Evolutionary conservation across 2,797 vertebrate species (phyloP).

Genomic region (Anguilla anguilla): DNA sequence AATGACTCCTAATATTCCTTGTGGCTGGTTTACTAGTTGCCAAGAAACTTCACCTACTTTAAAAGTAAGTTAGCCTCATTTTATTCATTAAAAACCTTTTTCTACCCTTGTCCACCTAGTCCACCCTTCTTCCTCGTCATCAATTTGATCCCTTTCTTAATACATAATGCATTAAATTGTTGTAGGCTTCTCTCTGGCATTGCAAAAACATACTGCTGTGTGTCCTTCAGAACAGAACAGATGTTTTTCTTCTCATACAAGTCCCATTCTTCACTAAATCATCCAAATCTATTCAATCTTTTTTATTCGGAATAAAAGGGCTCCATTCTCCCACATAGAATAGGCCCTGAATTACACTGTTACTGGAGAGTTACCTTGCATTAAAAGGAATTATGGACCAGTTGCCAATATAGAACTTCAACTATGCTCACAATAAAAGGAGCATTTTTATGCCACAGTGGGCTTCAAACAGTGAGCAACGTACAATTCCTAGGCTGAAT

Average conservation of each 20-base stretch:
- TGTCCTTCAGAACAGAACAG: slow-evolving; percentile 76
- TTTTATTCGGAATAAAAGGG: slow-evolving; percentile 69
- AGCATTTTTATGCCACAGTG: slow-evolving; percentile 78
- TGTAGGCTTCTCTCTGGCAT: slow-evolving; percentile 60
- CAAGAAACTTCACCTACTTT: background rate
- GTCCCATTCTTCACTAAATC: slow-evolving; percentile 77
- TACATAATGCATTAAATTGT: slow-evolving; percentile 62
- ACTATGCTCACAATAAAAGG: slow-evolving; percentile 74
- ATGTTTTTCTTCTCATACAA: slow-evolving; percentile 68
- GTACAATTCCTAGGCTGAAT: slow-evolving; percentile 73
- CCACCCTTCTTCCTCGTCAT: slow-evolving; percentile 22
- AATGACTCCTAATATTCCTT: no score
- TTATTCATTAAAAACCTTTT: slow-evolving; percentile 21
- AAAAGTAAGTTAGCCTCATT: slow-evolving; percentile 25
- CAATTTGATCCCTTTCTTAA: slow-evolving; percentile 55
- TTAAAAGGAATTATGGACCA: slow-evolving; percentile 79
- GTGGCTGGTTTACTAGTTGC: no score
- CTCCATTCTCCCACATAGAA: slow-evolving; percentile 71
- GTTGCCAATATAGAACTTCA: slow-evolving; percentile 83
- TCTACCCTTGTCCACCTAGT: background rate
- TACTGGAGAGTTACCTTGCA: slow-evolving; percentile 77
- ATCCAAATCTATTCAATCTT: slow-evolving; percentile 77
- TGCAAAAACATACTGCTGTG: slow-evolving; percentile 52
- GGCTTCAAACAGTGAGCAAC: slow-evolving; percentile 76
- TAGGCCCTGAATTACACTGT: slow-evolving; percentile 75